These are phyloP conservation scores for Esox lucius DNA, from an alignment of 2,797 vertebrate species.

Conservation along the genomic window DNA sequence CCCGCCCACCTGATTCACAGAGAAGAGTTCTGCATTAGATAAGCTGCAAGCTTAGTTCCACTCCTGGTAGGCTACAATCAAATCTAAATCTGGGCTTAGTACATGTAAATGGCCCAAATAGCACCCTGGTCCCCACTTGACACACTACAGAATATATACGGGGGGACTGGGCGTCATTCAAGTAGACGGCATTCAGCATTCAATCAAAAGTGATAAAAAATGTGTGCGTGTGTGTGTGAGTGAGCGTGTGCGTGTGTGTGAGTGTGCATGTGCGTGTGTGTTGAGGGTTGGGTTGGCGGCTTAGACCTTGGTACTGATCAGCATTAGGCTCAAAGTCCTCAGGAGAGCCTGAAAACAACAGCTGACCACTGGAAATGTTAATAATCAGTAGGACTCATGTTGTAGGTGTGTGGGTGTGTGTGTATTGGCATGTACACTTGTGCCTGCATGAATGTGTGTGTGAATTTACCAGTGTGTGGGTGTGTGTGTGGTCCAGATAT, in stretches of 20 bases:
- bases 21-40: slow-evolving; percentile 46
- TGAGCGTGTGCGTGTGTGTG: slow-evolving; percentile 12
- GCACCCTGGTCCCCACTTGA: not conserved
- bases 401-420: slow-evolving; percentile 1
- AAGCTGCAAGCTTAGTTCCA: slow-evolving; percentile 53
- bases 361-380: slow-evolving; percentile 49
- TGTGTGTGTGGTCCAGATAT: not conserved
- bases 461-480: not conserved
- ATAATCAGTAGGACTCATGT: slow-evolving; percentile 52
- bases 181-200: too few relatives aligned
- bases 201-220: too few relatives aligned
- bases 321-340: slow-evolving; percentile 43
- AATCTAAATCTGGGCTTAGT: slow-evolving; percentile 54
- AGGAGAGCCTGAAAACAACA: slow-evolving; percentile 54
- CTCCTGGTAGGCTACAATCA: slow-evolving; percentile 47
- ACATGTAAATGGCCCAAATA: not conserved
- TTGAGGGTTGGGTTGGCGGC: slow-evolving; percentile 20
- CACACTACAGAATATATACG: not conserved
- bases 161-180: too few relatives aligned
- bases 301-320: slow-evolving; percentile 42
- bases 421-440: too few relatives aligned
- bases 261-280: slow-evolving; percentile 12
- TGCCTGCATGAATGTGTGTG: too few relatives aligned
- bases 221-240: too few relatives aligned
- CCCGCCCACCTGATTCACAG: slow-evolving; percentile 41